Percentiles rank a stretch among this genome's conserved stretches.
Conservation (phyloP, 2,113 vertebrate species). For the Callipepla squamata region DNA sequence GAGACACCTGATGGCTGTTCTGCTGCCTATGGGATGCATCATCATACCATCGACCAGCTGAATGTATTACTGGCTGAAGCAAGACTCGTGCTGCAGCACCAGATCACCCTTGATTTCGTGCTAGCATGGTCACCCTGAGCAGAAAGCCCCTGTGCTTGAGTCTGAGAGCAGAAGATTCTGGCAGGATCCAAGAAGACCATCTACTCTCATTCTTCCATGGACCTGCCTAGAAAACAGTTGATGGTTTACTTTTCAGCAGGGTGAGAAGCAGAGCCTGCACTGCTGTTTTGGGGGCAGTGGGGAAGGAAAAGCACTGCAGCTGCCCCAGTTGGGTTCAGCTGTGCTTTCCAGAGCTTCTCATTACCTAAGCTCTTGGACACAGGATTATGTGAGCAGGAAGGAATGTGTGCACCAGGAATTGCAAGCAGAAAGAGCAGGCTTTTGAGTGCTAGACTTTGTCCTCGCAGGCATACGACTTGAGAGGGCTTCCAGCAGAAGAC, state of each 20-base stretch:
- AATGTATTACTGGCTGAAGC: too few relatives aligned
- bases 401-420: too few relatives aligned
- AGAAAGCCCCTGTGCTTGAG: neutral
- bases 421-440: neutral
- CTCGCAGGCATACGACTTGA: neutral
- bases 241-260: neutral
- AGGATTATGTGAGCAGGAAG: neutral
- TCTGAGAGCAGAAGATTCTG: neutral
- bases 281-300: fast-evolving
- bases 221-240: neutral
- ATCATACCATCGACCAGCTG: too few relatives aligned
- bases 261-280: neutral
- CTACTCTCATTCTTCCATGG: neutral
- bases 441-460: neutral
- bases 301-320: neutral
- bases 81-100: neutral
- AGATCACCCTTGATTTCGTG: neutral
- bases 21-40: too few relatives aligned
- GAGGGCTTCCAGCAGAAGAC: neutral
- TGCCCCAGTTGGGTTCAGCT: neutral
- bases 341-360: neutral
- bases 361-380: neutral
- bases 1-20: too few relatives aligned
- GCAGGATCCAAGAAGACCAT: neutral
- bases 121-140: too few relatives aligned